phyloP scores from a whole-genome alignment of 1,140 invertebrate species.

The Plectrocnemia conspersa region DNA sequence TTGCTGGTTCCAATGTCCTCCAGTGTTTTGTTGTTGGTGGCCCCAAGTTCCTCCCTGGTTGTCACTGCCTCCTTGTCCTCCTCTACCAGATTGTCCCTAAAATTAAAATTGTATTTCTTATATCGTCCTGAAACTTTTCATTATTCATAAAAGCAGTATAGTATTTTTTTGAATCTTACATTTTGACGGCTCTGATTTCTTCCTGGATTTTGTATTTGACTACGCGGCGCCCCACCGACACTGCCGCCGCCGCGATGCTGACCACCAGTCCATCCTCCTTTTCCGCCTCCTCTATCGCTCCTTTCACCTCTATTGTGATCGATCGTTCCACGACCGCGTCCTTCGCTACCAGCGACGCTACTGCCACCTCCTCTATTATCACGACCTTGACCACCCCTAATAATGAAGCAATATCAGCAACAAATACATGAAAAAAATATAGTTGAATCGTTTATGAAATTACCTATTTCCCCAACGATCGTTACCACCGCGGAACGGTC shows the following conservation, averaged over 20 bases:
- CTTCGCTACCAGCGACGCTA: background rate
- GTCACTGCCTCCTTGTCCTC: background rate
- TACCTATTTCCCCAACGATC: slow-evolving; percentile 16
- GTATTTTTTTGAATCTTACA: background rate
- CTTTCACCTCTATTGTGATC: slow-evolving; percentile 12
- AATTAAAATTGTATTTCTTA: background rate
- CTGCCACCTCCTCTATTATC: background rate
- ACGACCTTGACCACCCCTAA: background rate
- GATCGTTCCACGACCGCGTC: slow-evolving; percentile 10
- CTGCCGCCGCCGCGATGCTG: slow-evolving; percentile 4
- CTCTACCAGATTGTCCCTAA: background rate
- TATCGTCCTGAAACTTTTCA: background rate
- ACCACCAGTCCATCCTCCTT: background rate
- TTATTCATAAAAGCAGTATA: background rate
- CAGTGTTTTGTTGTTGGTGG: background rate
- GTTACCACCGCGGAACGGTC: slow-evolving; percentile 3
- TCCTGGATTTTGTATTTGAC: background rate
- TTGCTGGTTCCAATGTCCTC: slow-evolving; percentile 11
- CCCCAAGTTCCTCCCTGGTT: slow-evolving; percentile 13
- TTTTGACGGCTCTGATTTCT: slow-evolving; percentile 3
- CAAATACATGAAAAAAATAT: no score
- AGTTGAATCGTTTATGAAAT: no score
- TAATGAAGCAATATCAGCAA: no score
- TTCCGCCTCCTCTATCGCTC: slow-evolving; percentile 7
- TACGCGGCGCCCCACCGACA: background rate